Evolutionary conservation across 2,113 vertebrate species (phyloP).

Genomic region (Vidua macroura): DNA sequence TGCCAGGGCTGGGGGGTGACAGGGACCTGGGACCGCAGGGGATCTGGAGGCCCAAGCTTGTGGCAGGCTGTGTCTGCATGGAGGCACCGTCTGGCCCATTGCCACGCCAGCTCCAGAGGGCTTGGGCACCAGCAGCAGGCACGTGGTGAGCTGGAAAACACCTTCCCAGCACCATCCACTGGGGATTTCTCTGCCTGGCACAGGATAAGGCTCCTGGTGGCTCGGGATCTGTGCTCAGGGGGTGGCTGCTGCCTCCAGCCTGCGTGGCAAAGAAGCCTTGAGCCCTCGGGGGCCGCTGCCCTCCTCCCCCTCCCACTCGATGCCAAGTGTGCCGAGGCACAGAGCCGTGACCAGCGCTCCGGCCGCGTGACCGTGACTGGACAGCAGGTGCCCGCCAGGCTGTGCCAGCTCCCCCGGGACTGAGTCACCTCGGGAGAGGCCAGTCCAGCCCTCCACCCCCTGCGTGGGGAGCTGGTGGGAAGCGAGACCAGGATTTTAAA

Average conservation of each 20-base stretch:
- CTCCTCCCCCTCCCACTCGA: accelerated
- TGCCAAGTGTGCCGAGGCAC: background rate
- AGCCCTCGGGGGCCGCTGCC: background rate
- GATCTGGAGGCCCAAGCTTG: background rate
- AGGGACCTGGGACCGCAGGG: background rate
- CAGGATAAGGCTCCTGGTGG: accelerated
- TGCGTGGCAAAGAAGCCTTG: background rate
- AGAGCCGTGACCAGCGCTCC: background rate
- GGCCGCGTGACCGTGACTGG: background rate
- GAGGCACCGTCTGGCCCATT: background rate
- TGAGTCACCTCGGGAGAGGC: background rate
- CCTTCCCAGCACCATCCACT: background rate
- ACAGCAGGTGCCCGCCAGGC: background rate
- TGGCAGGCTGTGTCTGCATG: background rate
- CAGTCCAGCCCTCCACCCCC: accelerated
- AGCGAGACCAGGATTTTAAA: accelerated
- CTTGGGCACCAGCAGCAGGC: background rate
- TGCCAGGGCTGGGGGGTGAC: accelerated
- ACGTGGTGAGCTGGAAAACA: background rate
- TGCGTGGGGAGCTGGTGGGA: accelerated
- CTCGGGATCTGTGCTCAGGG: background rate
- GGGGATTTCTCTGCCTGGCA: background rate
- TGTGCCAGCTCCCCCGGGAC: background rate
- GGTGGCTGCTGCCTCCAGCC: background rate
- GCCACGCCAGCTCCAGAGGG: background rate